Percentiles rank a stretch among this genome's conserved stretches.
phyloP scores from a whole-genome alignment of 1,140 invertebrate species.

The Drosophila subpulchrella region DNA sequence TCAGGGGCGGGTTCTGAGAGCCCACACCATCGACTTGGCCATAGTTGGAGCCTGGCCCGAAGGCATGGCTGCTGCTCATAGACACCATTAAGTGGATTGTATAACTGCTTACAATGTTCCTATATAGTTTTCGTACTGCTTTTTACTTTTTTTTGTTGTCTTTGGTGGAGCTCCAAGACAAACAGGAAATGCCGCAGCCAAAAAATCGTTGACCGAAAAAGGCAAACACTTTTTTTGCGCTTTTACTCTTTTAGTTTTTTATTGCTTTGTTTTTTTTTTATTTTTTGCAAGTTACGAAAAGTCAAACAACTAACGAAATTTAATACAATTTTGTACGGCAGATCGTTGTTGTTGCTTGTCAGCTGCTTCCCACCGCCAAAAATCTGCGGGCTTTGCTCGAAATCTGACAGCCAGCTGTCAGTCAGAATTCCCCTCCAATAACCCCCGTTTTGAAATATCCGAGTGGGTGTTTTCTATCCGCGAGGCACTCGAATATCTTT shows the following conservation, averaged over 20 bases:
- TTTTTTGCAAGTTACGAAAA: constrained; percentile 67
- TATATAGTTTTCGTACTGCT: constrained; percentile 18
- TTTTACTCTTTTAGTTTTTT: constrained; percentile 32
- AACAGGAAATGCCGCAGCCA: constrained; percentile 75
- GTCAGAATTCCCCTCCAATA: constrained; percentile 42
- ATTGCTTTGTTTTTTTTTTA: constrained; percentile 17
- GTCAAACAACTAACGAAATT: constrained; percentile 77
- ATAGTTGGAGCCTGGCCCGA: constrained; percentile 25
- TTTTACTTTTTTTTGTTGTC: neutral
- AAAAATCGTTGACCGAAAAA: constrained; percentile 74
- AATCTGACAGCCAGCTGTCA: constrained; percentile 76
- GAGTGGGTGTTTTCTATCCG: constrained; percentile 37
- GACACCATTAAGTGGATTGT: constrained; percentile 47
- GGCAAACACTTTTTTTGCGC: constrained; percentile 58
- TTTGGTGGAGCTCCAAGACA: constrained; percentile 46
- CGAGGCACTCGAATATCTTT: constrained; percentile 18
- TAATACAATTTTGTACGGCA: constrained; percentile 71
- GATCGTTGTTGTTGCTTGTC: constrained; percentile 21
- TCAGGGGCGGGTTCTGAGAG: constrained; percentile 43
- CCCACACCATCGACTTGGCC: constrained; percentile 36
- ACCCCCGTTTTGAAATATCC: constrained; percentile 21
- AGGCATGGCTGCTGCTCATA: constrained; percentile 26
- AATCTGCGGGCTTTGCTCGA: constrained; percentile 61
- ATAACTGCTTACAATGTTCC: constrained; percentile 55
- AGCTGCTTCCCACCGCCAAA: constrained; percentile 67